Conservation (phyloP, 2,888 invertebrate species). For the Ornithoptera priamus region DNA sequence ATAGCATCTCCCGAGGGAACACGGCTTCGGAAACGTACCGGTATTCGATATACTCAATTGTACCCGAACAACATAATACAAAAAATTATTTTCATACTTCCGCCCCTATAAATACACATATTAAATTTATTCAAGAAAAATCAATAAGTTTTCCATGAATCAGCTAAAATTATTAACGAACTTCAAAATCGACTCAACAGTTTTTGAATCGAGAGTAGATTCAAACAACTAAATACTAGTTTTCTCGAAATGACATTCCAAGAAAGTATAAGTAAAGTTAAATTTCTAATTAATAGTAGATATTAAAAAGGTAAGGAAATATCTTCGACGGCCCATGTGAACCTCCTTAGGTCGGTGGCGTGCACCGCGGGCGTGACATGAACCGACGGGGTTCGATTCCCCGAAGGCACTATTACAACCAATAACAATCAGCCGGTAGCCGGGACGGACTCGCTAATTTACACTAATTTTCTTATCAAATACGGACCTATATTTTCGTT, state of each 20-base stretch:
- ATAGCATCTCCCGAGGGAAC: constrained; percentile 43
- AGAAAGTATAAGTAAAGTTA: no score
- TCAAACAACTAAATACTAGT: no score
- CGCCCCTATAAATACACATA: not conserved
- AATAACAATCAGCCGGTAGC: constrained; percentile 78
- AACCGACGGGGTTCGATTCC: constrained; percentile 59
- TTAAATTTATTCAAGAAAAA: not conserved
- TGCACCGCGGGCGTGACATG: constrained; percentile 70
- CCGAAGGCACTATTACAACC: constrained; percentile 74
- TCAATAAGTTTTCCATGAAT: no score
- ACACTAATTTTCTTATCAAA: constrained; percentile 80
- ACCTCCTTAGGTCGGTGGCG: constrained; percentile 47
- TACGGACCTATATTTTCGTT: constrained; percentile 64
- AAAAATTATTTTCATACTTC: not conserved
- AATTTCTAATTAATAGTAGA: not conserved
- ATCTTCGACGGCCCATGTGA: constrained; percentile 49
- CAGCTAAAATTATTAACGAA: no score
- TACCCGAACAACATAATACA: not conserved
- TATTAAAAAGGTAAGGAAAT: not conserved
- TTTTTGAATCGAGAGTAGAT: no score
- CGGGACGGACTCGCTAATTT: constrained; percentile 68
- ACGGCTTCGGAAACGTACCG: constrained; percentile 19
- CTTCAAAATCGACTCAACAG: no score
- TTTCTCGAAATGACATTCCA: no score
- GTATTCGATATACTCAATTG: not conserved